phyloP scores from a whole-genome alignment of 2,888 invertebrate species.

The Caenorhabditis doughertyi region DNA sequence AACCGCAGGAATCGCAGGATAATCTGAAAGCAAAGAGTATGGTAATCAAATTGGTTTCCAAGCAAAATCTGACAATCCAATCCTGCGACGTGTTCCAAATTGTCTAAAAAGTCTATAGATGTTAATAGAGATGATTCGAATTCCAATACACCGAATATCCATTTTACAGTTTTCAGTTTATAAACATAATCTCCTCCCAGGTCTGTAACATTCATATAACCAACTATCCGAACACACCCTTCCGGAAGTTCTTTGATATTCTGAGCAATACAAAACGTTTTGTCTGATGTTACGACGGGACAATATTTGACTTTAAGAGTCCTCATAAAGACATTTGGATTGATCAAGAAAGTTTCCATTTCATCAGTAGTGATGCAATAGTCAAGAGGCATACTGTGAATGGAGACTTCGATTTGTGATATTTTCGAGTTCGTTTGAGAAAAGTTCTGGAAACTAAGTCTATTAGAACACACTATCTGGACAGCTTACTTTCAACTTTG shows the following conservation, averaged over 20 bases:
- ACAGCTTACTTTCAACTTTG: not conserved
- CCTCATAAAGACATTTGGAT: not conserved
- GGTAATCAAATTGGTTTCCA: too few relatives aligned
- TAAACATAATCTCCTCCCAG: not conserved
- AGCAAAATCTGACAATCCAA: too few relatives aligned
- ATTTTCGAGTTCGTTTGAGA: not conserved
- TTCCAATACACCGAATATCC: not conserved
- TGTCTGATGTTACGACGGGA: not conserved
- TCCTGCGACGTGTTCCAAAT: slow-evolving; percentile 10
- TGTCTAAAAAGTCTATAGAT: not conserved
- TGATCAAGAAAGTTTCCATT: not conserved
- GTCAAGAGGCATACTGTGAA: not conserved
- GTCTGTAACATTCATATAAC: not conserved
- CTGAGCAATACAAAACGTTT: not conserved
- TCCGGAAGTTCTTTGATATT: not conserved
- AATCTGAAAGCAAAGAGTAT: too few relatives aligned
- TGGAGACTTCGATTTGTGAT: not conserved
- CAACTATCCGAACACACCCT: not conserved
- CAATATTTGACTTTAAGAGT: not conserved
- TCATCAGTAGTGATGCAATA: slow-evolving; percentile 3
- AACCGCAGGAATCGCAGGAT: too few relatives aligned
- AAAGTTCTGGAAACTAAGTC: slow-evolving; percentile 19
- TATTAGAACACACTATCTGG: not conserved
- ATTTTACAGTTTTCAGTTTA: not conserved
- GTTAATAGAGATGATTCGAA: not conserved